Evolutionary conservation across 1,140 invertebrate genomes (phyloP).

Genomic region (Megalopta genalis): DNA sequence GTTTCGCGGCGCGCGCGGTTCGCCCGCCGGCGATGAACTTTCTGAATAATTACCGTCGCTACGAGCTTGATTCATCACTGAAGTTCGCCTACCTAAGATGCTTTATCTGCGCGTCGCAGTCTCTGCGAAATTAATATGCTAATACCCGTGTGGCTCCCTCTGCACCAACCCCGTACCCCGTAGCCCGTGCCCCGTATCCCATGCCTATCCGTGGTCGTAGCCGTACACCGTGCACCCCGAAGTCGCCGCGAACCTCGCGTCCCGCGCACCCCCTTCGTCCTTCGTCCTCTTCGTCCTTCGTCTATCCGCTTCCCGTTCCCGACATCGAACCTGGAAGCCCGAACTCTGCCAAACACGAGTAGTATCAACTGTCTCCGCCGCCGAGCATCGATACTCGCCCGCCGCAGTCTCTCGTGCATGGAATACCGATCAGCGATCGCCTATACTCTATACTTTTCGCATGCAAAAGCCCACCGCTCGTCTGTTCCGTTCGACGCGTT

Average conservation of each 20-base stretch:
- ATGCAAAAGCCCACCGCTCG: no score
- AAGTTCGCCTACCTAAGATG: conserved; percentile 80
- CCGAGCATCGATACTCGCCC: conserved; percentile 1
- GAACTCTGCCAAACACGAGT: conserved; percentile 23
- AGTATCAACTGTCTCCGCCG: not conserved
- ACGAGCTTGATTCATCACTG: conserved; percentile 80
- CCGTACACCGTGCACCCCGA: conserved; percentile 51
- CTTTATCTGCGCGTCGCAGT: conserved; percentile 79
- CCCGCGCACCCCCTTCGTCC: conserved; percentile 34
- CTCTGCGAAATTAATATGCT: conserved; percentile 80
- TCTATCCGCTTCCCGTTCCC: conserved; percentile 23
- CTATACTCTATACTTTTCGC: no score
- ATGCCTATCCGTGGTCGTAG: no score
- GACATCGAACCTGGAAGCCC: conserved; percentile 14
- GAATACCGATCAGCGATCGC: not conserved
- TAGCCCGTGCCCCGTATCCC: no score
- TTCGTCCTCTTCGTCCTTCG: not conserved
- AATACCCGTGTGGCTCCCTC: conserved; percentile 73
- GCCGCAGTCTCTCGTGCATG: not conserved
- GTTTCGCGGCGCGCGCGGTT: conserved; percentile 58
- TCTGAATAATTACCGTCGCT: conserved; percentile 78
- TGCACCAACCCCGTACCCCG: conserved; percentile 59
- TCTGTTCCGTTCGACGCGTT: no score
- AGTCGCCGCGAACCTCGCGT: conserved; percentile 43
- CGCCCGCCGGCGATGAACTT: conserved; percentile 71